A percentile compares a stretch with the other conserved stretches of the same genome.
These are phyloP conservation scores for Hirtodrosophila trivittata DNA, from an alignment of 2,888 invertebrate species.

Conservation along the genomic window DNA sequence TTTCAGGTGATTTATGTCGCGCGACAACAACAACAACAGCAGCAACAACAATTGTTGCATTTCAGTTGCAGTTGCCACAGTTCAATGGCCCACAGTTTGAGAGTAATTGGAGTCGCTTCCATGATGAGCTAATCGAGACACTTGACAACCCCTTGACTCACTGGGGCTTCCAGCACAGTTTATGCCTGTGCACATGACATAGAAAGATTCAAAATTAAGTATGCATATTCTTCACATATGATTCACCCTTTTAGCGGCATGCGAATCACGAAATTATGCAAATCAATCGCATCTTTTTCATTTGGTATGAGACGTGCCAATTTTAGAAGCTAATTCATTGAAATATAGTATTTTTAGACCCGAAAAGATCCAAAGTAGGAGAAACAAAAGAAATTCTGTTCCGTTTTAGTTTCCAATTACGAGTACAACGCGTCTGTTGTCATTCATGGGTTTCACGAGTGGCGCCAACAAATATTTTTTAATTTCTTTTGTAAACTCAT, in stretches of 20 bases:
- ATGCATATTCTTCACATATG: constrained; percentile 34
- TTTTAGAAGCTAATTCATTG: constrained; percentile 36
- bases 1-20: constrained; percentile 47
- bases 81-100: constrained; percentile 49
- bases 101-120: constrained; percentile 13
- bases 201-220: constrained; percentile 16
- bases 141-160: constrained; percentile 53
- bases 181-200: constrained; percentile 2
- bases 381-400: constrained; percentile 21
- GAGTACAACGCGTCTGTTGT: constrained; percentile 13
- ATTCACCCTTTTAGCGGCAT: constrained; percentile 56
- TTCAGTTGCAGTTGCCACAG: constrained; percentile 38
- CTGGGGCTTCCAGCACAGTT: constrained; percentile 4
- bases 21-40: constrained; percentile 10
- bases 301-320: constrained; percentile 53
- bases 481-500: constrained; percentile 47
- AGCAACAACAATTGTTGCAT: constrained; percentile 46
- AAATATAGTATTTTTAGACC: constrained; percentile 4
- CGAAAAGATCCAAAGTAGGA: background rate
- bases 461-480: constrained; percentile 63
- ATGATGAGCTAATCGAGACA: constrained; percentile 46
- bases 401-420: constrained; percentile 61
- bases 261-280: constrained; percentile 77
- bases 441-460: constrained; percentile 38
- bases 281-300: constrained; percentile 52